Evolutionary conservation across 2,797 vertebrate species (phyloP).

Genomic region (Octomys mimax): DNA sequence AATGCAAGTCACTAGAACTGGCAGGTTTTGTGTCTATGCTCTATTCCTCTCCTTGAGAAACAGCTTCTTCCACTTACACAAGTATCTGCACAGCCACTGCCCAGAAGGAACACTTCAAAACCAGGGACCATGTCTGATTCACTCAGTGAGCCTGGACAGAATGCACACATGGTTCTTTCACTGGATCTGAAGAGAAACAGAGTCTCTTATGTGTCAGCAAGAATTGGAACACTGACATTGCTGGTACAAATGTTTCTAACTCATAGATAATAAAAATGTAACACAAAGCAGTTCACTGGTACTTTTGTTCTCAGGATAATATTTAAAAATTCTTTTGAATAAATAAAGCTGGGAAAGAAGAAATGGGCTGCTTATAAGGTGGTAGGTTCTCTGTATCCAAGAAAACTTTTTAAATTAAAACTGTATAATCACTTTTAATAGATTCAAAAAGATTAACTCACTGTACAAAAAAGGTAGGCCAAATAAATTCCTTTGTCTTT

Average conservation of each 20-base stretch:
- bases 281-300: not conserved
- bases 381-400: not conserved
- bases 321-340: constrained; percentile 17
- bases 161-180: not conserved
- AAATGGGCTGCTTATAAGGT: not conserved
- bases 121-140: not conserved
- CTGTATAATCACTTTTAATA: not conserved
- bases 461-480: not conserved
- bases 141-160: not conserved
- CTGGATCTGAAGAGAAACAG: not conserved
- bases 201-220: not conserved
- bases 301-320: not conserved
- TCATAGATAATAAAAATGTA: constrained; percentile 15
- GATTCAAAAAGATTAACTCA: not conserved
- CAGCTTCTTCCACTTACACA: not conserved
- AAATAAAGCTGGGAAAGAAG: not conserved
- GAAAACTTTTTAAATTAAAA: not conserved
- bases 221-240: not conserved
- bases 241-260: not conserved
- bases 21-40: not conserved
- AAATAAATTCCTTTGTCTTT: not conserved
- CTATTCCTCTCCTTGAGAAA: not conserved
- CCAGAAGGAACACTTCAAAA: not conserved
- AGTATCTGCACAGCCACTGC: not conserved
- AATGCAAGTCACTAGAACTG: not conserved